Conservation (phyloP, 2,888 invertebrate species). For the Pimpla rufipes region DNA sequence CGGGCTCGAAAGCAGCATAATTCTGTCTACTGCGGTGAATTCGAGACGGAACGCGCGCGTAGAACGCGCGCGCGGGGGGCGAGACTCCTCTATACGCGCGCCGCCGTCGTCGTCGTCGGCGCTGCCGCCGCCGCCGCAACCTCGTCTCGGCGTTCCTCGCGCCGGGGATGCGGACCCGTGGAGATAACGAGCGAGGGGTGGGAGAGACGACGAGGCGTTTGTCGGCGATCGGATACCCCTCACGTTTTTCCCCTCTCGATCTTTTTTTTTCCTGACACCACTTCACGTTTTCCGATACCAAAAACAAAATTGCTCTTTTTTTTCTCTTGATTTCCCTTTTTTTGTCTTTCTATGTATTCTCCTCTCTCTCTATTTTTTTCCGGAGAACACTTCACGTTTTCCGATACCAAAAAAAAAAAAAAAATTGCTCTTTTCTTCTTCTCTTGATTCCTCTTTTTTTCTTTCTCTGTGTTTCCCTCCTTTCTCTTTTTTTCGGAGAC, state of each 20-base stretch:
- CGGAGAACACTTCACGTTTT: too few relatives aligned
- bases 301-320: too few relatives aligned
- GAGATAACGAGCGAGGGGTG: constrained; percentile 68
- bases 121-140: neutral
- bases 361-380: neutral
- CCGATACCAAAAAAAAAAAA: too few relatives aligned
- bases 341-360: neutral
- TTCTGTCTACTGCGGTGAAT: constrained; percentile 85
- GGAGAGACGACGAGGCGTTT: constrained; percentile 54
- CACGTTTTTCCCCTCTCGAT: neutral
- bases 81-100: constrained; percentile 64
- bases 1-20: constrained; percentile 84
- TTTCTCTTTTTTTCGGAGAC: too few relatives aligned
- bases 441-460: constrained; percentile 7
- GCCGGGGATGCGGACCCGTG: constrained; percentile 66
- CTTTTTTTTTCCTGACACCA: neutral
- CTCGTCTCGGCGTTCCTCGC: constrained; percentile 68
- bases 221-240: constrained; percentile 6
- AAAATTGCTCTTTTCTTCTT: too few relatives aligned
- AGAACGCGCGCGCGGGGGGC: too few relatives aligned
- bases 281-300: neutral
- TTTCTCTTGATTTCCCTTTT: neutral
- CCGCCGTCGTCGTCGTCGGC: constrained; percentile 47
- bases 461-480: neutral
- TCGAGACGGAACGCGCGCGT: constrained; percentile 80